Conservation (phyloP, 2,113 vertebrate species). For the Barnardius zonarius region DNA sequence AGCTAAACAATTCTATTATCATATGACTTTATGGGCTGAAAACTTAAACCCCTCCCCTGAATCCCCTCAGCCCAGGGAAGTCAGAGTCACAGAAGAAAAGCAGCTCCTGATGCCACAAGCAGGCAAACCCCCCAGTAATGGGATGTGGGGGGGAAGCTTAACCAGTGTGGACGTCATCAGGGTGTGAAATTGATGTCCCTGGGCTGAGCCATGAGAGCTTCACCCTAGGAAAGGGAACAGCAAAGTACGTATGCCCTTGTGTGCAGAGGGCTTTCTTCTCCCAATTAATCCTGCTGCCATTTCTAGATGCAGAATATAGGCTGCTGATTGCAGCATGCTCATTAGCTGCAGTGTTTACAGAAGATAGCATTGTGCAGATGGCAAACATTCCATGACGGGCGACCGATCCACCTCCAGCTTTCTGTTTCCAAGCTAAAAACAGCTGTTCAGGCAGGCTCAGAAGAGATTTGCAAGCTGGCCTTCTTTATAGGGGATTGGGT, state of each 20-base stretch:
- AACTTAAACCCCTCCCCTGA: background rate
- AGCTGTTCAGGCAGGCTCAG: background rate
- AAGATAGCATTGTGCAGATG: constrained; percentile 38
- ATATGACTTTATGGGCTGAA: background rate
- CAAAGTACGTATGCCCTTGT: background rate
- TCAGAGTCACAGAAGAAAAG: background rate
- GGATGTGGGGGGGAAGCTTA: background rate
- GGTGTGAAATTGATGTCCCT: rapidly evolving
- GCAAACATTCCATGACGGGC: constrained; percentile 6
- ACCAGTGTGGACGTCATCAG: rapidly evolving
- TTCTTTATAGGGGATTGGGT: background rate
- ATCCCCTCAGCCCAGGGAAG: background rate
- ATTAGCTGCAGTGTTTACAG: background rate
- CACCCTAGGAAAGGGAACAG: background rate
- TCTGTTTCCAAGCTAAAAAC: background rate
- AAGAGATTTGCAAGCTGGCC: background rate
- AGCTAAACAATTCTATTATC: background rate
- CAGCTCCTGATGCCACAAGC: rapidly evolving
- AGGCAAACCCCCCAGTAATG: background rate
- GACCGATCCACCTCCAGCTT: background rate
- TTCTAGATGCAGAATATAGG: background rate
- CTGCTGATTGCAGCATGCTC: background rate
- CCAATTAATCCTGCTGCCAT: background rate
- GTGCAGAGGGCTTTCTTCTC: background rate
- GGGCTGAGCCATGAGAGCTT: background rate